Evolutionary conservation across 64 coral and sea anemone species (phyloP).

Genomic region (Porites lutea): DNA sequence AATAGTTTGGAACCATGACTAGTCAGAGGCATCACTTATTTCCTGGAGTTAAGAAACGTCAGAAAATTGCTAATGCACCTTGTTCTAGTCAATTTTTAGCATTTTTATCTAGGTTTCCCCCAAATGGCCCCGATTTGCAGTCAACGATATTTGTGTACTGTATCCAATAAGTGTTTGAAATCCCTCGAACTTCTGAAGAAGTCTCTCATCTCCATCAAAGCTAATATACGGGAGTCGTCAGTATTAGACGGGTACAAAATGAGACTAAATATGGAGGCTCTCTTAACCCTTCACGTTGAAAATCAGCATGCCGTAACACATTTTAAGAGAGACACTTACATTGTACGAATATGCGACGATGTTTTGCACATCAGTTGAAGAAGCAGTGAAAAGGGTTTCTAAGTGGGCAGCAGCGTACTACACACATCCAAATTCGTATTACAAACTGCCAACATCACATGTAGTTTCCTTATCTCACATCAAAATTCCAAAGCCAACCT

Average conservation of each 20-base stretch:
- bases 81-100: too few species aligned
- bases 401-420: background rate
- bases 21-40: too few species aligned
- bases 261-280: constrained; percentile 22
- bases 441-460: background rate
- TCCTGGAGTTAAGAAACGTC: too few species aligned
- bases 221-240: background rate
- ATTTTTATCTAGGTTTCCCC: too few species aligned
- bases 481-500: constrained; percentile 25
- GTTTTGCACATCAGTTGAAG: constrained; percentile 20
- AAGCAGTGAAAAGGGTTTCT: constrained; percentile 17
- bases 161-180: background rate
- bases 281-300: constrained; percentile 26
- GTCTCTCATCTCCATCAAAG: background rate
- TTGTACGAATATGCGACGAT: constrained; percentile 40
- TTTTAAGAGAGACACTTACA: constrained; percentile 44
- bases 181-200: background rate
- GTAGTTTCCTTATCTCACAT: constrained; percentile 13
- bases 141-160: background rate
- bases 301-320: constrained; percentile 33
- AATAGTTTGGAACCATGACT: too few species aligned
- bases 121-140: too few species aligned
- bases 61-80: too few species aligned
- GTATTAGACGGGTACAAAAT: background rate
- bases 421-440: background rate